Conservation (phyloP, 2,797 vertebrate species). For the Liparis tanakae region DNA sequence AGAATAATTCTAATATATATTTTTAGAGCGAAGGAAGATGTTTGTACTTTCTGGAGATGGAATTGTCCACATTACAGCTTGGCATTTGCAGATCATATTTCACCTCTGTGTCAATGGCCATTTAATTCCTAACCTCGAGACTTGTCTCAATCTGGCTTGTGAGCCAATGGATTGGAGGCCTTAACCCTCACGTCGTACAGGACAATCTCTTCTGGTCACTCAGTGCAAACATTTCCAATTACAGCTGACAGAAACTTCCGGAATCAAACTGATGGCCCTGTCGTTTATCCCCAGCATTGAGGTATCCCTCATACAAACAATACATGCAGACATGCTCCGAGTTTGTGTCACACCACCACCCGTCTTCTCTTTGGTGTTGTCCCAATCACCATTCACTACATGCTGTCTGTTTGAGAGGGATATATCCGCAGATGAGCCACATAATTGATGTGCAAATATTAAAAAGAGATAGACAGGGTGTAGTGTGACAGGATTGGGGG, state of each 20-base stretch:
- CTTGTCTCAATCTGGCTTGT: background rate
- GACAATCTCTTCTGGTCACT: conserved; percentile 4
- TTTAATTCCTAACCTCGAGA: conserved; percentile 5
- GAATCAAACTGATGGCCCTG: background rate
- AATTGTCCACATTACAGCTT: background rate
- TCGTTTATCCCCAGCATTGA: conserved; percentile 13
- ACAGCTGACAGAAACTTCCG: background rate
- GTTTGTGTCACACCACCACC: conserved; percentile 10
- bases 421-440: conserved; percentile 20
- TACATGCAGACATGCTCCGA: background rate
- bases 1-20: background rate
- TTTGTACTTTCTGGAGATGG: background rate
- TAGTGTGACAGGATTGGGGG: conserved; percentile 9
- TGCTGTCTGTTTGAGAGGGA: conserved; percentile 15
- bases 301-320: conserved; percentile 24
- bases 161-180: background rate
- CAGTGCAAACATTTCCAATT: conserved; percentile 15
- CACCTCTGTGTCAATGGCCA: background rate
- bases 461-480: conserved; percentile 30
- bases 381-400: background rate
- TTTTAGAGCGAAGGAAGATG: background rate
- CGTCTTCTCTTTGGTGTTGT: conserved; percentile 13
- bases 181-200: conserved; percentile 14
- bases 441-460: conserved; percentile 44
- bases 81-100: background rate